Conservation (phyloP, 2,113 vertebrate genomes). For the Tetraodon nigroviridis region DNA sequence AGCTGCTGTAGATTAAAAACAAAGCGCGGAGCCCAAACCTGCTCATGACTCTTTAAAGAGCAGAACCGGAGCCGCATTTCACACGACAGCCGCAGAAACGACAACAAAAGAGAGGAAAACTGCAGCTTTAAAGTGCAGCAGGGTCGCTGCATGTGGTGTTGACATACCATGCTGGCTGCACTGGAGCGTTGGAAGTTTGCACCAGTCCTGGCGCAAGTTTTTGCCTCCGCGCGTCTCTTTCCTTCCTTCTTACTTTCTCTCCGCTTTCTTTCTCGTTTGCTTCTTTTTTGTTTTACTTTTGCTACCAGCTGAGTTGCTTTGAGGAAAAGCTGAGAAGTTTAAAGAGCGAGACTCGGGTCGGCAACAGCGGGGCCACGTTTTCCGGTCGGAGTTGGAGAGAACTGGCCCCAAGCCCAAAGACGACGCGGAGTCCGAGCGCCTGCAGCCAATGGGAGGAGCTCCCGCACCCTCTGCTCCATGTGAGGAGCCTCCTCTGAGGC, state of each 20-base stretch:
- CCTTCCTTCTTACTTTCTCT: neutral
- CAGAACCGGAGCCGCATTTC: neutral
- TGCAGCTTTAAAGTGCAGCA: neutral
- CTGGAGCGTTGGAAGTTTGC: slow-evolving; percentile 33
- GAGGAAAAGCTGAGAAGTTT: no score
- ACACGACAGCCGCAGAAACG: no score
- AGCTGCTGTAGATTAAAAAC: slow-evolving; percentile 1
- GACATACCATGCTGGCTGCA: slow-evolving; percentile 55
- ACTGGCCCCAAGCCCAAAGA: slow-evolving; percentile 20
- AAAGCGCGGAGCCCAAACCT: slow-evolving; percentile 11
- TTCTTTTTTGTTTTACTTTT: neutral
- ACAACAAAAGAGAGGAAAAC: neutral
- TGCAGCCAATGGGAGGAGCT: slow-evolving; percentile 40
- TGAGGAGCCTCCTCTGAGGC: no score
- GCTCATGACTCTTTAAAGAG: slow-evolving; percentile 6
- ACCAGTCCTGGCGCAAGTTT: slow-evolving; percentile 7
- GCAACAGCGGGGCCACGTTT: slow-evolving; percentile 9
- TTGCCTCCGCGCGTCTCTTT: slow-evolving; percentile 13
- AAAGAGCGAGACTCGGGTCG: no score
- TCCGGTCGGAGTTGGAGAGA: slow-evolving; percentile 14
- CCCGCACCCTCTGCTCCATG: no score
- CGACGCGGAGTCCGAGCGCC: slow-evolving; percentile 11
- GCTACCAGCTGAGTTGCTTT: no score
- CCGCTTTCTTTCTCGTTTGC: neutral
- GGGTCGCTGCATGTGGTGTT: neutral